Base-by-base conservation (phyloP, 2,888 invertebrate species). In the Acrobasis consociella region DNA sequence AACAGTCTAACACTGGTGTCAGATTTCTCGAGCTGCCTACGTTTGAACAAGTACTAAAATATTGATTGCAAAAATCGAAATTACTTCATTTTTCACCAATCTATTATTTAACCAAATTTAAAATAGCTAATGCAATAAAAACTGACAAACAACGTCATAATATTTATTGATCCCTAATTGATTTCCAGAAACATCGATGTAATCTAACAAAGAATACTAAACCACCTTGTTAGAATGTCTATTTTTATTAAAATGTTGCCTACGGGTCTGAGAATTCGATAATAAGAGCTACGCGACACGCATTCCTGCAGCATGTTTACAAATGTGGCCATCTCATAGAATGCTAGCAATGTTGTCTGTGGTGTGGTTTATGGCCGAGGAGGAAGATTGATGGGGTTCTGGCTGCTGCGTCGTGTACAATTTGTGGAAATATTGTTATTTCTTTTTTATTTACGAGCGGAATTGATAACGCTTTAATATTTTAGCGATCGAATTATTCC, bases 241-340 rank as follows among this genome's bases (percentile, higher is more conserved):
- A 31, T 31, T 31, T 31, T 31, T 31, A 31, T 31, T 31, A 31
- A 7, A 31, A 31, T 16, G 37, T 46, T 53, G 38, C 15, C 37
- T 39, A 39, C 9, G 10, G n/a, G 55, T 55, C 39, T 16, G 55
- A 16, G 55, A 55, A 55, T 55, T 38, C 16, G 15, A 11, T 16
- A 55, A 55, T 39, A 55, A 55, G 39, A 55, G 55, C 38, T 39
- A 38, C 9, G 55, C 55, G 15, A 31, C 52, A 16, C 38, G 53
- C 55, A 17, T 55, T 55, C 55, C 55, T 55, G 5, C 3, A 9
- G 2, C 5, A 13, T 39, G 55, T 55, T 55, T 5, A 55, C 55
- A 10, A 39, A n/a, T 55, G 55, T 39, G n/a, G 16, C 2, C 16
- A 17, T 16, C 46, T 46, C n/a, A 16, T 16, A 55, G 10, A 55